phyloP scores from a whole-genome alignment of 1,140 invertebrate species.

The Diploscapter pachys region DNA sequence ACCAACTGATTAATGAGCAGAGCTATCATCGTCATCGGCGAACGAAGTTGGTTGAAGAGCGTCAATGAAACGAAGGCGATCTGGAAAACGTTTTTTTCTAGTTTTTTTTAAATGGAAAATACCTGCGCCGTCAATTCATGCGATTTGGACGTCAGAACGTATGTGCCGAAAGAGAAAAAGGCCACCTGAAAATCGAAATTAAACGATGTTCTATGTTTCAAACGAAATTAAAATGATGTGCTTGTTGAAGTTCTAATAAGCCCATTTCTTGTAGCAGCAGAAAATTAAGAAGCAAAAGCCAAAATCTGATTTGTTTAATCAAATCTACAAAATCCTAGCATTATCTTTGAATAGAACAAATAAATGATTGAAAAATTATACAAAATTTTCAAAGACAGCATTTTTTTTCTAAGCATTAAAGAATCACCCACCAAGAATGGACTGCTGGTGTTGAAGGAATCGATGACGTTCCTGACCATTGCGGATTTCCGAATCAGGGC shows the following conservation, averaged over 20 bases:
- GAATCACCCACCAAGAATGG: constrained; percentile 40
- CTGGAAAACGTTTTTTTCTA: constrained; percentile 59
- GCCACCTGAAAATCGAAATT: constrained; percentile 34
- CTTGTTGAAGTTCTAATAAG: too few relatives aligned
- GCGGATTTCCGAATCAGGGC: constrained; percentile 30
- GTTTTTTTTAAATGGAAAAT: too few relatives aligned
- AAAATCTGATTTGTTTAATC: too few relatives aligned
- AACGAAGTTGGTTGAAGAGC: constrained; percentile 66
- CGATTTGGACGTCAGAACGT: constrained; percentile 57
- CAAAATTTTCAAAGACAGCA: too few relatives aligned
- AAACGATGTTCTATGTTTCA: not conserved
- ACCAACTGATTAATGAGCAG: constrained; percentile 39
- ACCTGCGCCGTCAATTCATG: constrained; percentile 65
- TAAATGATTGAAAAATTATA: not conserved
- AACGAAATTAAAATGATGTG: too few relatives aligned
- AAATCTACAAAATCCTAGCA: too few relatives aligned
- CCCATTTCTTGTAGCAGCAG: too few relatives aligned
- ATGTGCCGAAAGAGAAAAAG: constrained; percentile 55
- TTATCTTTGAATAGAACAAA: too few relatives aligned
- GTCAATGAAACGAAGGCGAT: constrained; percentile 69
- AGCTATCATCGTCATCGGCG: constrained; percentile 51
- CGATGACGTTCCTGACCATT: constrained; percentile 42
- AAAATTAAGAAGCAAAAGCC: too few relatives aligned
- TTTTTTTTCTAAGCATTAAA: too few relatives aligned
- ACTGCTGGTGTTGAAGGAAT: constrained; percentile 37